Percentiles rank a stretch among this genome's conserved stretches.
These are phyloP conservation scores for Mylabris phalerata DNA, from an alignment of 1,140 invertebrate species.

Conservation along the genomic window DNA sequence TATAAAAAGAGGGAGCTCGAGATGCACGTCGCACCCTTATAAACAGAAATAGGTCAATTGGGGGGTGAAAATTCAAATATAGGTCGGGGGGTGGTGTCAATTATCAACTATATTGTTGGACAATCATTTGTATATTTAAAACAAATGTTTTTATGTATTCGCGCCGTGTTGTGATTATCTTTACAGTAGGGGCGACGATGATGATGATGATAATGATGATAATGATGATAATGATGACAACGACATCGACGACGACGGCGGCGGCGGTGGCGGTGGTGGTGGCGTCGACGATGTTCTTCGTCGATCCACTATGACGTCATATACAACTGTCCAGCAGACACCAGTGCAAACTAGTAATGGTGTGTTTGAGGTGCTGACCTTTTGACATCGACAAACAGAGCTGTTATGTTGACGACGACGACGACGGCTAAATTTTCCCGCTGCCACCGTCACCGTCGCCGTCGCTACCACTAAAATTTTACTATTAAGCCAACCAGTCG, in stretches of 20 bases:
- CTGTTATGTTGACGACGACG: not conserved
- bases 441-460: not conserved
- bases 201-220: no score
- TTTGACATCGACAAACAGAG: not conserved
- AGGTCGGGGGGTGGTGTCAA: slow-evolving; percentile 13
- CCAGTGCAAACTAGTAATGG: slow-evolving; percentile 16
- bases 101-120: no score
- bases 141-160: no score
- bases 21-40: not conserved
- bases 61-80: not conserved
- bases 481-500: not conserved
- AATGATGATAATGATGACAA: no score
- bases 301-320: slow-evolving; percentile 9
- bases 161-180: no score
- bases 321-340: slow-evolving; percentile 4
- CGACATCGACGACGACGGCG: no score
- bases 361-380: slow-evolving; percentile 8
- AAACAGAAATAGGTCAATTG: slow-evolving; percentile 16
- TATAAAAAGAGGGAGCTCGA: no score
- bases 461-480: not conserved
- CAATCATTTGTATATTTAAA: no score
- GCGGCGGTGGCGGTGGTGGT: not conserved
- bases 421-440: not conserved
- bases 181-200: no score
- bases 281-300: slow-evolving; percentile 1